These are phyloP conservation scores for Diceros bicornis DNA, from an alignment of 2,797 vertebrate species.

Conservation along the genomic window DNA sequence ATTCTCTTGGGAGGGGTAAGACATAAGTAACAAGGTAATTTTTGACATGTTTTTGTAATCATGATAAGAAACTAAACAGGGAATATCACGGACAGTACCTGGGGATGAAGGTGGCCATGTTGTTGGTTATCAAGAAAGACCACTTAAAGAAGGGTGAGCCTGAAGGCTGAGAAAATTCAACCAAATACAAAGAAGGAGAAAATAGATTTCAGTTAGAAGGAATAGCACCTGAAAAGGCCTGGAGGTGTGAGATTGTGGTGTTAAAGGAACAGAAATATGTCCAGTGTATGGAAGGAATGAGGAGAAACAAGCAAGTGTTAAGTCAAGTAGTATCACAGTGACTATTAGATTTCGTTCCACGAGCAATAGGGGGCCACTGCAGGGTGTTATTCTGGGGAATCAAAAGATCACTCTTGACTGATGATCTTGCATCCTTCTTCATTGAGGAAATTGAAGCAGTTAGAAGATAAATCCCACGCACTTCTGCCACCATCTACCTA, in stretches of 20 bases:
- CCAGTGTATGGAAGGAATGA: background rate
- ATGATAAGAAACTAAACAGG: background rate
- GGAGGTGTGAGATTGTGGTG: background rate
- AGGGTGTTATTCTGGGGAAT: background rate
- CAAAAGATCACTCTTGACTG: background rate
- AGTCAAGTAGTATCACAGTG: background rate
- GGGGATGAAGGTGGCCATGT: background rate
- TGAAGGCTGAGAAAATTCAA: background rate
- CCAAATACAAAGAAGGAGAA: background rate
- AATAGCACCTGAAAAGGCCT: background rate
- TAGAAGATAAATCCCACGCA: background rate
- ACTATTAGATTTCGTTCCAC: background rate
- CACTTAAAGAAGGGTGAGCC: background rate
- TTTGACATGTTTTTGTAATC: background rate
- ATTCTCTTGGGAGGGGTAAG: background rate
- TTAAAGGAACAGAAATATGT: background rate
- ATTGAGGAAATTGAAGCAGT: background rate
- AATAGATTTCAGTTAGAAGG: background rate
- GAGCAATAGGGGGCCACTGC: background rate
- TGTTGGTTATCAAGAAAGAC: background rate
- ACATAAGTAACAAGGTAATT: background rate
- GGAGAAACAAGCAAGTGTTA: background rate
- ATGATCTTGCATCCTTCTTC: background rate
- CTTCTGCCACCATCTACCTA: background rate
- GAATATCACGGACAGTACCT: background rate